phyloP scores from a whole-genome alignment of 2,797 vertebrate species.

The Cygnus olor region DNA sequence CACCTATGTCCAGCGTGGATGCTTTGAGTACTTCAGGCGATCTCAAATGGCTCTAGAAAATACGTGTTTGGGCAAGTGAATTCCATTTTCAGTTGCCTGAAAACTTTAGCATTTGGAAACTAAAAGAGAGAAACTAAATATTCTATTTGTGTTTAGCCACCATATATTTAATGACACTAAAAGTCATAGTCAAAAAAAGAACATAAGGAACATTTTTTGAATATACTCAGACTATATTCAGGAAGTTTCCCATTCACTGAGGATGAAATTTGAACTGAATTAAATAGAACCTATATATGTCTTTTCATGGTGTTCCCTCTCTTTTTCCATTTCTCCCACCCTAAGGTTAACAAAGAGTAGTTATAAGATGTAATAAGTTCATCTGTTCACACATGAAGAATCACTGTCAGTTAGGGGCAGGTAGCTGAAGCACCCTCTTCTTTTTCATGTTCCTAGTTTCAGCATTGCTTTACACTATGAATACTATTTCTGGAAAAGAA shows the following conservation, averaged over 20 bases:
- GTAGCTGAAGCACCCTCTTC: neutral
- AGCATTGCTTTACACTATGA: neutral
- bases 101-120: neutral
- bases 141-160: neutral
- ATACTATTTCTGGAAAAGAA: neutral
- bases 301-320: neutral
- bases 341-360: neutral
- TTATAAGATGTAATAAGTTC: neutral
- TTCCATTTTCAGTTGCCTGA: neutral
- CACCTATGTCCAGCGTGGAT: neutral
- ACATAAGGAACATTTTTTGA: neutral
- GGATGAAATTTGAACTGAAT: neutral
- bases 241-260: neutral
- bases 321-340: neutral
- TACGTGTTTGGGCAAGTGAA: neutral
- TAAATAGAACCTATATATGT: neutral
- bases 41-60: neutral
- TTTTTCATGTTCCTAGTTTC: neutral
- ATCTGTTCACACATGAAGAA: neutral
- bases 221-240: neutral
- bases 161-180: neutral
- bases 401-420: rapidly evolving
- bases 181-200: neutral
- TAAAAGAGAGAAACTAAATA: neutral
- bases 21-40: neutral